phyloP scores from a whole-genome alignment of 2,888 invertebrate genomes.

The Eupithecia subumbrata region DNA sequence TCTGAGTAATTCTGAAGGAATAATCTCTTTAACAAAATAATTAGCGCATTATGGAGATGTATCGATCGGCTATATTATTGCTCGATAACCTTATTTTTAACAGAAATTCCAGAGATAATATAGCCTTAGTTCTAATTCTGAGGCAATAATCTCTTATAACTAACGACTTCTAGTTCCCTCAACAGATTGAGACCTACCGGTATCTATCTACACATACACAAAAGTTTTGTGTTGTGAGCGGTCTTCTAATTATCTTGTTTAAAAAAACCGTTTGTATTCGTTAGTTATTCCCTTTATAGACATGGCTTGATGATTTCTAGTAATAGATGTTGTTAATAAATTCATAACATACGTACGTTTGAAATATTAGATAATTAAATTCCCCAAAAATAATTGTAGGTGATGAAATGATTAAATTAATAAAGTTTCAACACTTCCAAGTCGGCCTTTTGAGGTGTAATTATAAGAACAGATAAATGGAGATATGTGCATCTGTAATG shows the following conservation, averaged over 20 bases:
- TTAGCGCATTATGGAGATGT: no score
- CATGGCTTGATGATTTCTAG: not conserved
- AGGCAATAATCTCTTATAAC: not conserved
- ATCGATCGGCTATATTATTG: no score
- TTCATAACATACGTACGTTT: not conserved
- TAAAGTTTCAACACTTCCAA: conserved; percentile 22
- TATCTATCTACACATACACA: not conserved
- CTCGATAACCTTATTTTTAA: no score
- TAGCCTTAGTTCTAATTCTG: no score
- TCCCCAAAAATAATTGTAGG: conserved; percentile 8
- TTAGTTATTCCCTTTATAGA: not conserved
- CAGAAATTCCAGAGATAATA: no score
- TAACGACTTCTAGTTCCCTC: not conserved
- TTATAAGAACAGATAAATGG: conserved; percentile 33
- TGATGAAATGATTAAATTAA: conserved; percentile 13
- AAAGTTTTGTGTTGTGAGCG: not conserved
- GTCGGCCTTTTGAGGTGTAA: conserved; percentile 18
- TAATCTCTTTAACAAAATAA: not conserved
- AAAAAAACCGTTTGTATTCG: not conserved
- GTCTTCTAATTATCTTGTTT: not conserved
- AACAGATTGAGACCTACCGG: not conserved
- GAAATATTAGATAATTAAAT: not conserved
- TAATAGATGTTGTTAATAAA: not conserved
- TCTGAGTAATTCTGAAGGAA: not conserved
- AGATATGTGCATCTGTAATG: conserved; percentile 22